Evolutionary conservation across 92 coral and sea anemone species (phyloP).

Genomic region (Parazoanthus atlanticus): DNA sequence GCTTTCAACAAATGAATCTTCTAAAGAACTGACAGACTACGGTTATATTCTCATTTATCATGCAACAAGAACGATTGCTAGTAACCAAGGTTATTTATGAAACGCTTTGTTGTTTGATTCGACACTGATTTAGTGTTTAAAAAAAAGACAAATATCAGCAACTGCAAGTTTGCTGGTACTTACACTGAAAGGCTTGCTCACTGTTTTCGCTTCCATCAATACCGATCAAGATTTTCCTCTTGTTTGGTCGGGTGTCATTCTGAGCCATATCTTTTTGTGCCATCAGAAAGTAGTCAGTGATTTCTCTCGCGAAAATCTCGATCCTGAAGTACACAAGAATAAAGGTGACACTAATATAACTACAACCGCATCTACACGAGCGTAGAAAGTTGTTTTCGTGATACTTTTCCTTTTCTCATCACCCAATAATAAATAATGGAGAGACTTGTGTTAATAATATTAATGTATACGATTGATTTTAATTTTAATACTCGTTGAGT

Average conservation of each 20-base stretch:
- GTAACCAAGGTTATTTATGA: background rate
- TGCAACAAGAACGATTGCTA: background rate
- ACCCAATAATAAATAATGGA: background rate
- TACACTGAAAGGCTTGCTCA: constrained; percentile 27
- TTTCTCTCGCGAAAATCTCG: background rate
- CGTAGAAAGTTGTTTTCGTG: background rate
- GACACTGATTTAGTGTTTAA: background rate
- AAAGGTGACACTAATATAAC: background rate
- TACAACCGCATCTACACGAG: background rate
- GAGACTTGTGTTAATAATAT: background rate
- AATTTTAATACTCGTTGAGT: no score
- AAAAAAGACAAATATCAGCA: background rate
- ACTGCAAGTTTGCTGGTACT: background rate
- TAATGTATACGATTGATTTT: background rate
- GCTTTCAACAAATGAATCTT: background rate
- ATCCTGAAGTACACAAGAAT: background rate
- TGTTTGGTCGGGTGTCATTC: constrained; percentile 12
- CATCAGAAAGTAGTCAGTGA: background rate
- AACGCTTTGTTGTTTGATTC: background rate
- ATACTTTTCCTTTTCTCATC: background rate
- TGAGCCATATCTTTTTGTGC: background rate
- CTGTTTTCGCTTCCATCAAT: constrained; percentile 45
- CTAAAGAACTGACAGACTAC: no score
- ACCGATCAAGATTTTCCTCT: constrained; percentile 20
- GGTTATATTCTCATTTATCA: background rate